Base-by-base conservation (phyloP, 2,797 vertebrate genomes). In the Mareca penelope region DNA sequence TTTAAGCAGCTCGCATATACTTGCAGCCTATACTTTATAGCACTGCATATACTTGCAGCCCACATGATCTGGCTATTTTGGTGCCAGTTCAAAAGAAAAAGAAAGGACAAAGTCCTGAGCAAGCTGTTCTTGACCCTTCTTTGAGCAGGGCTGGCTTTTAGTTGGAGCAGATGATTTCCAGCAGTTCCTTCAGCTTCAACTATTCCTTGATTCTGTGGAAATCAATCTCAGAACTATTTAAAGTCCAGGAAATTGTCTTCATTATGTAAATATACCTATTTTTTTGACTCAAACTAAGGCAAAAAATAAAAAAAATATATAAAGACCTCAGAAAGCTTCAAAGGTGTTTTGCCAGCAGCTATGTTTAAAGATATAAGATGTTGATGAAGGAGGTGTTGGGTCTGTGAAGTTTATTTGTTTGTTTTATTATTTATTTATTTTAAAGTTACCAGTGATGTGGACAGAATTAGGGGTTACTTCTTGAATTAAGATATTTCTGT, bases 391-490 rank as follows among this genome's bases (percentile, higher is more conserved):
- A 81, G 26, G 2, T 48, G 2, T 39, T 64, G 3, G 5, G 4
- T 52, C n/a, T 63, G 5, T 33, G 56, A 37, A 90, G 1, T 37
- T 71, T 50, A 18, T 50, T 50, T 50, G 23, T 26, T 14, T 50
- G 8, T 13, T 68, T 4, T 56, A 56, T 5, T 0, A 7, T 52
- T 70, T 78, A 48, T 48, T 48, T 46, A 22, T 46, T 70, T 70
- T 4, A 3, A 64, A 39, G 7, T 23, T 69, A 53, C 10, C 3
- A 18, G 6, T 57, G 8, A 5, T 5, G 21, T 40, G 9, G 15
- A 1, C 4, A 16, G 10, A 6, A n/a, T 23, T 14, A 39, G 5
- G 3, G 1, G 1, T 19, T 73, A 4, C 39, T 85, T 44, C 37
- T 52, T 42, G 46, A 65, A 42, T 56, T 5, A 28, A 35, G 5